These are phyloP conservation scores for Drosophila melanica DNA, from an alignment of 1,140 invertebrate genomes.

Conservation along the genomic window DNA sequence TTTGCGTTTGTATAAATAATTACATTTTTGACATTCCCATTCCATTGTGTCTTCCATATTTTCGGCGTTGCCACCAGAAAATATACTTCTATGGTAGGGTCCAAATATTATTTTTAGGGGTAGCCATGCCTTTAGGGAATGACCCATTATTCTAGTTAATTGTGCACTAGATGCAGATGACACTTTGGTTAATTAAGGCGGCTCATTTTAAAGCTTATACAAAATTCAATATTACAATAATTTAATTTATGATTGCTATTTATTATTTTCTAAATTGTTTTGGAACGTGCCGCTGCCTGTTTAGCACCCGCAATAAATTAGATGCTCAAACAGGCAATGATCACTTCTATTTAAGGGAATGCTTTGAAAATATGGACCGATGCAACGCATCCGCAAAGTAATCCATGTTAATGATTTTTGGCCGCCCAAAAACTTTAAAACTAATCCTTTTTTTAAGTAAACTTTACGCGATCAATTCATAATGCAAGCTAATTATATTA, in stretches of 20 bases:
- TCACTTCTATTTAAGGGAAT: conserved; percentile 34
- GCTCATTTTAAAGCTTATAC: conserved; percentile 58
- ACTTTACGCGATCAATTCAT: conserved; percentile 28
- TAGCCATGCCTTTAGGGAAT: conserved; percentile 27
- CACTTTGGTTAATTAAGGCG: conserved; percentile 40
- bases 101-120: background rate
- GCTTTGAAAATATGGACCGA: conserved; percentile 4
- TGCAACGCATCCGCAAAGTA: conserved; percentile 50
- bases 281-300: conserved; percentile 70
- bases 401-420: conserved; percentile 59
- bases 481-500: conserved; percentile 32
- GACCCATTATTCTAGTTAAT: conserved; percentile 65
- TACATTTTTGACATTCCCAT: conserved; percentile 77
- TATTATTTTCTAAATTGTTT: conserved; percentile 83
- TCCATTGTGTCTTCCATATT: conserved; percentile 45
- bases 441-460: conserved; percentile 58
- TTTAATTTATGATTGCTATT: conserved; percentile 83
- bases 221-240: conserved; percentile 80
- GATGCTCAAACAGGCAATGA: conserved; percentile 62
- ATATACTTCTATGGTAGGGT: conserved; percentile 1
- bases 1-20: conserved; percentile 83
- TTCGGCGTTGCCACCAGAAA: conserved; percentile 11
- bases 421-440: conserved; percentile 26
- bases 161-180: conserved; percentile 45
- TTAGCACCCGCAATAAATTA: conserved; percentile 60